phyloP scores from a whole-genome alignment of 2,888 invertebrate genomes.

The Chaetoderma sp. region DNA sequence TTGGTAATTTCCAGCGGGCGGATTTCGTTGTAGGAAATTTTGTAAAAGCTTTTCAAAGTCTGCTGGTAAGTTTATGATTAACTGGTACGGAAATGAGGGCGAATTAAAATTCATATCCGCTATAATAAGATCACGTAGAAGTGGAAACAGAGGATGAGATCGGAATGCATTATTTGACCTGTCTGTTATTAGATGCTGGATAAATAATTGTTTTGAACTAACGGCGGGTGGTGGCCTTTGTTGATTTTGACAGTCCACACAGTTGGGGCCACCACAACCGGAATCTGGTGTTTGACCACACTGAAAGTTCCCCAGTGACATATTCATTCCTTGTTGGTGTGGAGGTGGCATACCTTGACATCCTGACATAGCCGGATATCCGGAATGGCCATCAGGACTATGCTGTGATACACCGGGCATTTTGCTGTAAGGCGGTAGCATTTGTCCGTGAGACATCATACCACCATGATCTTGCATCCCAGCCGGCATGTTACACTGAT shows the following conservation, averaged over 20 bases:
- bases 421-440: no score
- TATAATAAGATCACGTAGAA: conserved; percentile 67
- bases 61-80: conserved; percentile 64
- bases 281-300: no score
- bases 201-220: conserved; percentile 63
- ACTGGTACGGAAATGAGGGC: conserved; percentile 65
- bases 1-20: conserved; percentile 60
- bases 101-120: conserved; percentile 68
- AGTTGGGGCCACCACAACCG: conserved; percentile 9
- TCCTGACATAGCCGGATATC: no score
- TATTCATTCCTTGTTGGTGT: no score
- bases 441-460: no score
- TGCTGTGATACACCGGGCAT: no score
- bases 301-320: no score
- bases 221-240: conserved; percentile 50
- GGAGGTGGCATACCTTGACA: no score
- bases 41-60: conserved; percentile 66
- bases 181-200: conserved; percentile 65
- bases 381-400: no score
- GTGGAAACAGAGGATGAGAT: conserved; percentile 66
- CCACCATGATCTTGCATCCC: no score
- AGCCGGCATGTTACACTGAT: no score
- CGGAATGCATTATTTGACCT: conserved; percentile 65
- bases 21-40: conserved; percentile 66
- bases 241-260: not conserved